Conservation (phyloP, 2,797 vertebrate genomes). For the Carapus acus region DNA sequence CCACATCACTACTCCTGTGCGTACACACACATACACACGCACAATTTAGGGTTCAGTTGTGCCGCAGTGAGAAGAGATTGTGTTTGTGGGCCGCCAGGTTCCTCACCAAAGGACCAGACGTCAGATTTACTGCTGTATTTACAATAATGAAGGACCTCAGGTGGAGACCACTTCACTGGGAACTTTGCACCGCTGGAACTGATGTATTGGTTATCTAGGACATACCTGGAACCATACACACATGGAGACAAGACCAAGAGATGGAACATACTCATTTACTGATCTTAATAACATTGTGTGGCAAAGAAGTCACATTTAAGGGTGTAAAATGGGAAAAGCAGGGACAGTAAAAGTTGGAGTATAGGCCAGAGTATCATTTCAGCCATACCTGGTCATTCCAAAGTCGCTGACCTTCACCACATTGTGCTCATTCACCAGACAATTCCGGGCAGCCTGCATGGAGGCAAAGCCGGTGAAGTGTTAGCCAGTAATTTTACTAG, state of each 20-base stretch:
- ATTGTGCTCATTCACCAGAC: constrained; percentile 74
- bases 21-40: constrained; percentile 17
- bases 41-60: background rate
- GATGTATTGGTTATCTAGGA: constrained; percentile 84
- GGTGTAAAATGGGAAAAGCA: too few species aligned
- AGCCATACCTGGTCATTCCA: constrained; percentile 80
- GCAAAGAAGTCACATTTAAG: too few species aligned
- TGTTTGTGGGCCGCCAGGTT: background rate
- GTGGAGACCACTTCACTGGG: constrained; percentile 88
- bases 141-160: constrained; percentile 84
- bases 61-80: background rate
- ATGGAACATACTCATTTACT: too few species aligned
- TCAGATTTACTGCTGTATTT: constrained; percentile 90
- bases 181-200: constrained; percentile 83
- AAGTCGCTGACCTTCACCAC: constrained; percentile 86
- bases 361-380: background rate
- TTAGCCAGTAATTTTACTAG: too few species aligned
- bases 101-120: constrained; percentile 86
- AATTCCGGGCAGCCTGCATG: constrained; percentile 84
- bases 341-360: too few species aligned
- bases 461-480: background rate
- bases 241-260: background rate
- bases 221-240: constrained; percentile 65
- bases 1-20: constrained; percentile 87
- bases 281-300: too few species aligned